These are phyloP conservation scores for Myocastor coypus DNA, from an alignment of 2,113 vertebrate genomes.

Conservation along the genomic window DNA sequence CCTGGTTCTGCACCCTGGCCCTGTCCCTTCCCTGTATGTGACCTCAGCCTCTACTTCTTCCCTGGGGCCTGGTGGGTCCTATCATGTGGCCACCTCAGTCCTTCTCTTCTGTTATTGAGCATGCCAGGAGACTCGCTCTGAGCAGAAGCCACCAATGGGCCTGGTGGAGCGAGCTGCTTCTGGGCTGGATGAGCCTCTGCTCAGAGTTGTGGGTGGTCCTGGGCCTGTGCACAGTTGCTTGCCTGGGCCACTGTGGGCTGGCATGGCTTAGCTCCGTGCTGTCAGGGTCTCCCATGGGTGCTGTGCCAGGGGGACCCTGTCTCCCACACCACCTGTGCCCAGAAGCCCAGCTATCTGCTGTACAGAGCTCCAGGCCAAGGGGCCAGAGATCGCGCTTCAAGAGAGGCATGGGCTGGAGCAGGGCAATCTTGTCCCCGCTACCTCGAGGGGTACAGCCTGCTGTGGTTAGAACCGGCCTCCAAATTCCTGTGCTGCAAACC, in stretches of 20 bases:
- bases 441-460: neutral
- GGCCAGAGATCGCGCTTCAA: neutral
- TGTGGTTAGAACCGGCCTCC: too few relatives aligned
- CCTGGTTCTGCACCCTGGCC: neutral
- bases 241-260: neutral
- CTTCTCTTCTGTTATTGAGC: neutral
- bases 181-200: neutral
- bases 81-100: neutral
- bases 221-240: fast-evolving
- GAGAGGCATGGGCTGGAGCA: fast-evolving
- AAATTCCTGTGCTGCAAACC: neutral
- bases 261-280: too few relatives aligned
- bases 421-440: fast-evolving
- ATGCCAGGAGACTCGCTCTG: neutral
- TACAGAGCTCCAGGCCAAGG: neutral
- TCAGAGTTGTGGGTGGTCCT: neutral
- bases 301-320: fast-evolving
- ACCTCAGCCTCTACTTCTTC: neutral
- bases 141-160: fast-evolving
- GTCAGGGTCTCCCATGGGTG: neutral
- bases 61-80: neutral
- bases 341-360: too few relatives aligned
- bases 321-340: neutral
- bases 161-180: fast-evolving
- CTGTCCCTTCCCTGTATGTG: neutral